Conservation (phyloP, 2,797 vertebrate species). For the Enteromius anoplus region DNA sequence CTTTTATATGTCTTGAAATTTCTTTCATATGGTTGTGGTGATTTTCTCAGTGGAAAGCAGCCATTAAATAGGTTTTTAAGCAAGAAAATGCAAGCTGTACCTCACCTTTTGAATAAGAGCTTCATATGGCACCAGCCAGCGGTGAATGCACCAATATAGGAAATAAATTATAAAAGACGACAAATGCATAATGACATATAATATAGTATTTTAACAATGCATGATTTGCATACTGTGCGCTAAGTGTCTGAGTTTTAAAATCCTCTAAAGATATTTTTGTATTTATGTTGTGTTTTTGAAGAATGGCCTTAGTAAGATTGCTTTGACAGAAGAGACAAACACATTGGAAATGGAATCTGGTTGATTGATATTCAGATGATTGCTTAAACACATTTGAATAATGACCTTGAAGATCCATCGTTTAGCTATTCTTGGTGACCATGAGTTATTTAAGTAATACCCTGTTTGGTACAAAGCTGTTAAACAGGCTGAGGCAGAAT, state of each 20-base stretch:
- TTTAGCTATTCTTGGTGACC: slow-evolving; percentile 35
- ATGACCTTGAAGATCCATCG: slow-evolving; percentile 15
- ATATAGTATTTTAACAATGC: slow-evolving; percentile 10
- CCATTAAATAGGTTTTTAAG: background rate
- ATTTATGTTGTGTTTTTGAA: slow-evolving; percentile 5
- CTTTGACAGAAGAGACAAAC: slow-evolving; percentile 26
- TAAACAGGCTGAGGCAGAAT: background rate
- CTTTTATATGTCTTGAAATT: background rate
- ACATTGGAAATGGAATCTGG: background rate
- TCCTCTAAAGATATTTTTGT: background rate
- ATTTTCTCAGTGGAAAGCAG: background rate
- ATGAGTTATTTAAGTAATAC: slow-evolving; percentile 33
- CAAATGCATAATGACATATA: background rate
- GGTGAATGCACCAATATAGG: background rate
- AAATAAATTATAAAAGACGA: background rate
- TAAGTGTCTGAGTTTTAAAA: background rate
- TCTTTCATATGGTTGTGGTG: background rate
- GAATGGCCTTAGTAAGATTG: background rate
- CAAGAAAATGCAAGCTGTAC: background rate
- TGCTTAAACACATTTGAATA: slow-evolving; percentile 32
- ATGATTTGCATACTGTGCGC: background rate
- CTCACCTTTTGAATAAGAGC: background rate
- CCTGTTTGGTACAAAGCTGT: background rate
- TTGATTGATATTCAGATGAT: slow-evolving; percentile 17
- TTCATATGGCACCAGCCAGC: background rate